These are phyloP conservation scores for Apotomis capreana DNA, from an alignment of 2,888 invertebrate species.

Conservation along the genomic window DNA sequence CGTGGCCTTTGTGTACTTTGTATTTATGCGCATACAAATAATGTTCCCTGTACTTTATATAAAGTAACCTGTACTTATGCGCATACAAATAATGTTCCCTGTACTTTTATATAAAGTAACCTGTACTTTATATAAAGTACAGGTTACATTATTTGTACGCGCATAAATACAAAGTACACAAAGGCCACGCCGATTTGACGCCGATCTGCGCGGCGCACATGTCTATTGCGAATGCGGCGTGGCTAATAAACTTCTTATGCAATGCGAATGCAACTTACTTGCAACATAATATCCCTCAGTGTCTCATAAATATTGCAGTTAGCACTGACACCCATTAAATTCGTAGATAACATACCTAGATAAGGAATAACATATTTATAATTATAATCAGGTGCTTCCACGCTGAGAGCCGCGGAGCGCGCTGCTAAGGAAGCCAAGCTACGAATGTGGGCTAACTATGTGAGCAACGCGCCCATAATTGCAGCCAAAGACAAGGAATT, in stretches of 20 bases:
- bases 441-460: constrained; percentile 96
- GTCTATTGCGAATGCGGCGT: constrained; percentile 4
- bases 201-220: too few relatives aligned
- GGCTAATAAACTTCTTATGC: constrained; percentile 17
- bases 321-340: constrained; percentile 6
- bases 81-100: too few relatives aligned
- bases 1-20: too few relatives aligned
- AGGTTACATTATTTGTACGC: too few relatives aligned
- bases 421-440: constrained; percentile 93
- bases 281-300: neutral
- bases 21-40: too few relatives aligned
- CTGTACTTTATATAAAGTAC: too few relatives aligned
- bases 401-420: constrained; percentile 92
- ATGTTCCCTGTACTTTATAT: too few relatives aligned
- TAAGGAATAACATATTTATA: constrained; percentile 1
- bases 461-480: constrained; percentile 88
- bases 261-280: constrained; percentile 27
- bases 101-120: too few relatives aligned
- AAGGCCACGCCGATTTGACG: too few relatives aligned
- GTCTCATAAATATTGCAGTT: constrained; percentile 1
- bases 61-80: too few relatives aligned
- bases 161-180: too few relatives aligned
- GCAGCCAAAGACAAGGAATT: constrained; percentile 92
- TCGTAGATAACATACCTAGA: neutral
- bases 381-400: constrained; percentile 85